Evolutionary conservation across 1,140 invertebrate genomes (phyloP).

Genomic region (Dreissena polymorpha): DNA sequence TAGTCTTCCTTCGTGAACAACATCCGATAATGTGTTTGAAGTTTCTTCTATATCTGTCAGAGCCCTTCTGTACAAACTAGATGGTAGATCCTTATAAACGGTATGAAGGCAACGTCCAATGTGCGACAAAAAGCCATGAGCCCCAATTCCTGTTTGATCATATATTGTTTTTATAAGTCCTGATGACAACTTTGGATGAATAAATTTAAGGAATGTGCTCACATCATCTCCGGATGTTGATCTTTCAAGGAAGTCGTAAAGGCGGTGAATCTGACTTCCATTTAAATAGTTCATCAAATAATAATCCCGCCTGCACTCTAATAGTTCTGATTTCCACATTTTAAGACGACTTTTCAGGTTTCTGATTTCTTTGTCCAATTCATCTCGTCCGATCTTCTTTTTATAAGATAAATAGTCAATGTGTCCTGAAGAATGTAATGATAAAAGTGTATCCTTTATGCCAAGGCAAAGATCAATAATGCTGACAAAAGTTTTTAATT

Average conservation of each 20-base stretch:
- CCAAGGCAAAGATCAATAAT: conserved; percentile 31
- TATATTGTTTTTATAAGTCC: background rate
- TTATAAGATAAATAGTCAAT: conserved; percentile 26
- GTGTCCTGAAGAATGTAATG: conserved; percentile 43
- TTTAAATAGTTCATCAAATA: conserved; percentile 53
- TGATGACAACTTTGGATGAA: conserved; percentile 26
- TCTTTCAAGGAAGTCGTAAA: conserved; percentile 38
- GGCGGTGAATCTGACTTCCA: conserved; percentile 31
- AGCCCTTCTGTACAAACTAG: conserved; percentile 17
- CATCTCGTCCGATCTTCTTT: conserved; percentile 6
- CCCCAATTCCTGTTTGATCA: background rate
- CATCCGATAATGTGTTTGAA: conserved; percentile 36
- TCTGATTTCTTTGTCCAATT: conserved; percentile 1
- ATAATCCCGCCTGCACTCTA: conserved; percentile 12
- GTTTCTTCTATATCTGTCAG: background rate
- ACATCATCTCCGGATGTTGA: background rate
- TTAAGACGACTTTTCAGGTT: conserved; percentile 1
- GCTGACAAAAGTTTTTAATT: conserved; percentile 46
- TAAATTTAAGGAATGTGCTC: conserved; percentile 23
- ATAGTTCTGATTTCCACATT: conserved; percentile 12
- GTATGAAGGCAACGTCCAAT: background rate
- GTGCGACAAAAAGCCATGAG: background rate
- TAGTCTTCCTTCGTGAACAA: conserved; percentile 44
- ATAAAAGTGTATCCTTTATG: conserved; percentile 16
- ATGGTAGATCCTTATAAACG: background rate